Evolutionary conservation across 2,797 vertebrate genomes (phyloP), one percentile per base, ranked within the genome.

Genomic region (Taeniopygia guttata): DNA sequence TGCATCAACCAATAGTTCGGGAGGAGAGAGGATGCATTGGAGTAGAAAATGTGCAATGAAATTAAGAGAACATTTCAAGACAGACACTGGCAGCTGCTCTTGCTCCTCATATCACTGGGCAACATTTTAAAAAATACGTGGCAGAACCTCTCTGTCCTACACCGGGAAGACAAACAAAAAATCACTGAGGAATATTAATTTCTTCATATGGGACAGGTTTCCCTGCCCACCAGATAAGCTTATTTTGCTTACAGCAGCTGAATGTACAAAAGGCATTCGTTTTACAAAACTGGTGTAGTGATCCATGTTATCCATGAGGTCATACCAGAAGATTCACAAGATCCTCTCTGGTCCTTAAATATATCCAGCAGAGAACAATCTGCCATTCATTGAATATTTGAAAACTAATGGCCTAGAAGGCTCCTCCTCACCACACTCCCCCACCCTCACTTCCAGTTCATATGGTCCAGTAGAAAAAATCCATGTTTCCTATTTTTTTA

Each of bases 301-400:
- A 62, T 69, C 51, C 32, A 45, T 11, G 36, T 60, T 84, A 89
- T 70, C 60, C 73, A 63, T 48, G 70, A 92, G 21, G 48, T 70
- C 76, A 92, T 79, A 83, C 40, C 34, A 83, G 23, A 86, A 58
- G 70, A 95, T 69, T 85, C 54, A 40, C 43, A 91, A 93, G 69
- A 93, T 75, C 66, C 62, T 60, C 70, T 49, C 79, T 81, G 27
- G 66, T 66, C 79, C 60, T 90, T 86, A 95, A 96, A 95, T 72
- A 91, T 0, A 94, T 27, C 54, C 92, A 84, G 27, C 42, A 56
- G 46, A 89, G 52, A 94, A 96, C 92, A 96, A 94, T 86, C 63
- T 88, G 40, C 76, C 67, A 89, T 73, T 89, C 84, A 95, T 0
- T 26, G 32, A 84, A 45, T 56, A 87, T 79, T 68, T 74, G 54